Evolutionary conservation across 2,797 vertebrate species (phyloP), one percentile per base, ranked within the genome.

Genomic region (Sparidentex hasta): DNA sequence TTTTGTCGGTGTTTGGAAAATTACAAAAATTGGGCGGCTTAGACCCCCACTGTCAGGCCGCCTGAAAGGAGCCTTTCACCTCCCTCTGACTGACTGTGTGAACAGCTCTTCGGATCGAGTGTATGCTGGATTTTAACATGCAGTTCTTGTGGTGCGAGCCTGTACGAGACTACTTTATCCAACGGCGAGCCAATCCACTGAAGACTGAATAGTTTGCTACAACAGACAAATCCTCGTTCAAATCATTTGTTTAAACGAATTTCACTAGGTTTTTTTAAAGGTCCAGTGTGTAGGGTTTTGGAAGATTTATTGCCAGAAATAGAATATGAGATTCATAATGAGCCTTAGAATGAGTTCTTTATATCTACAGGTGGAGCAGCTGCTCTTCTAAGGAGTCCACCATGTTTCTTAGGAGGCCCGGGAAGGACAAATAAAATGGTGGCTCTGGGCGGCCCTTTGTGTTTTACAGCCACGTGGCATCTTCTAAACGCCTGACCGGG

Each of bases 61-160:
- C 46, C 75, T 93, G 83, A 94, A 94, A 84, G 90, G 71, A 85
- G 73, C 83, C 91, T 90, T 92, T 94, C 78, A 92, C 71, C 74
- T 66, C 78, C 47, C 44, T 33, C 65, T 63, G 59, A 73, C 62
- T 18, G 52, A 66, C 73, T 78, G 68, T 74, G 81, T 62, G 74
- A 82, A 64, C 57, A 67, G 57, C 67, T 69, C 64, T 72, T 64
- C n/a, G 8, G 62, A 83, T 41, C 33, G 55, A 69, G 12, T 57
- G 20, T 27, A 41, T 43, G 3, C 43, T 38, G 57, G 21, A 80
- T 68, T 85, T 50, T 4, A 76, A 76, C 48, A 20, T 50, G 64
- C 20, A 51, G 66, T 43, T 78, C 25, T 67, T 74, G 57, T 62
- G 21, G 38, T 65, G 21, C 21, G 51, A 51, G 21, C 57, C 33